These are phyloP conservation scores for Paramormyrops hopkinsi DNA, from an alignment of 2,797 vertebrate species.

Conservation along the genomic window DNA sequence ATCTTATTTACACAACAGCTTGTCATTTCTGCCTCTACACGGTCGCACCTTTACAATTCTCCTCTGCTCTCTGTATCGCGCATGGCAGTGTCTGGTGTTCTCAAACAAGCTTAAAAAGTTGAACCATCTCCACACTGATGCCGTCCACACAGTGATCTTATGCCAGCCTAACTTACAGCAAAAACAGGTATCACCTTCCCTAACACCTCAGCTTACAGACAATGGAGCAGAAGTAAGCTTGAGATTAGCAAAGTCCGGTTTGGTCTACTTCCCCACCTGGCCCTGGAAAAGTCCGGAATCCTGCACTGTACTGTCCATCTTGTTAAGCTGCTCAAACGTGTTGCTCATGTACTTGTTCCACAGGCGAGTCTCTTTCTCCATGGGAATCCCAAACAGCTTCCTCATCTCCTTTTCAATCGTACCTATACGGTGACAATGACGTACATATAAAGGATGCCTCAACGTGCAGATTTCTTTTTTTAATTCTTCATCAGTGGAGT, in stretches of 20 bases:
- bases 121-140: background rate
- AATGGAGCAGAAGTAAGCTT: background rate
- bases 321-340: constrained; percentile 85
- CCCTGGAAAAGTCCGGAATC: constrained; percentile 92
- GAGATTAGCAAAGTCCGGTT: background rate
- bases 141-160: background rate
- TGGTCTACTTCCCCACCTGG: constrained; percentile 65
- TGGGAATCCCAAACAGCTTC: constrained; percentile 80
- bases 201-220: background rate
- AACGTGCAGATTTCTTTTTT: background rate
- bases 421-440: constrained; percentile 55
- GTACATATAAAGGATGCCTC: background rate
- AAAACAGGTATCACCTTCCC: background rate
- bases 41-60: background rate
- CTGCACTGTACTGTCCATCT: constrained; percentile 89
- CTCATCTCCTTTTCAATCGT: constrained; percentile 92
- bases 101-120: background rate
- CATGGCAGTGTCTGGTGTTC: background rate
- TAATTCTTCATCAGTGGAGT: background rate
- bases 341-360: constrained; percentile 96
- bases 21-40: background rate
- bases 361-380: constrained; percentile 82
- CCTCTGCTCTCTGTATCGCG: no score
- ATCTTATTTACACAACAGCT: background rate
- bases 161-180: background rate